Percentiles rank a stretch among this genome's conserved stretches.
Conservation (phyloP, 2,888 invertebrate species). For the Phytoseiulus persimilis region DNA sequence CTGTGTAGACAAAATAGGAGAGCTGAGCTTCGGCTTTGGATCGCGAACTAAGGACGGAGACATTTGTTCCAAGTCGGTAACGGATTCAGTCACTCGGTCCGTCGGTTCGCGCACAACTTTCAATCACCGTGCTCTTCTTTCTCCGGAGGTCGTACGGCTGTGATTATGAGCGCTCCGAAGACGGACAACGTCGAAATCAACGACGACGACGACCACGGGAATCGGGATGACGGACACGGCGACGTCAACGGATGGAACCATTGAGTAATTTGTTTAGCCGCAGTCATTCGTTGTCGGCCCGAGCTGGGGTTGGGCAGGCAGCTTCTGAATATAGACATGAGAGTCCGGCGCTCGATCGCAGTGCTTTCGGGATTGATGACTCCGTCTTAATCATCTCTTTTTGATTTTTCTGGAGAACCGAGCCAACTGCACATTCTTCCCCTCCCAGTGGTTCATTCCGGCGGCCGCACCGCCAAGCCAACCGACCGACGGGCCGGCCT, state of each 20-base stretch:
- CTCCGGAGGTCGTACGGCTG: background rate
- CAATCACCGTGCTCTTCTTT: too few relatives aligned
- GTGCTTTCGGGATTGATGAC: slow-evolving; percentile 26
- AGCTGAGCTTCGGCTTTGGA: background rate
- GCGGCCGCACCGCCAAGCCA: background rate
- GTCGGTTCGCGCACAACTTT: background rate
- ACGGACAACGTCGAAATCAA: background rate
- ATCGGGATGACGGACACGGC: background rate
- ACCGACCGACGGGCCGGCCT: background rate
- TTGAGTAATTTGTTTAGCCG: background rate
- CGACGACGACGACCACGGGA: background rate
- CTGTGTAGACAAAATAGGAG: background rate
- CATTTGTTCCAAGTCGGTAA: background rate
- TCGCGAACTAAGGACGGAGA: background rate
- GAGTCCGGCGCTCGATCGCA: background rate
- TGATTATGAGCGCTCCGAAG: background rate
- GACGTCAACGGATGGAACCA: background rate
- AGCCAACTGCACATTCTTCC: background rate
- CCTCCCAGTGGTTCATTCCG: background rate
- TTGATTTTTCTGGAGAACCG: background rate
- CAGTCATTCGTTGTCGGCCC: background rate
- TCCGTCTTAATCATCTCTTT: slow-evolving; percentile 32
- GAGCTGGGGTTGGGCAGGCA: background rate
- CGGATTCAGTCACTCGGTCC: background rate
- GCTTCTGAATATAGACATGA: slow-evolving; percentile 5